phyloP scores from a whole-genome alignment of 2,888 invertebrate genomes.

The Oligia strigilis region DNA sequence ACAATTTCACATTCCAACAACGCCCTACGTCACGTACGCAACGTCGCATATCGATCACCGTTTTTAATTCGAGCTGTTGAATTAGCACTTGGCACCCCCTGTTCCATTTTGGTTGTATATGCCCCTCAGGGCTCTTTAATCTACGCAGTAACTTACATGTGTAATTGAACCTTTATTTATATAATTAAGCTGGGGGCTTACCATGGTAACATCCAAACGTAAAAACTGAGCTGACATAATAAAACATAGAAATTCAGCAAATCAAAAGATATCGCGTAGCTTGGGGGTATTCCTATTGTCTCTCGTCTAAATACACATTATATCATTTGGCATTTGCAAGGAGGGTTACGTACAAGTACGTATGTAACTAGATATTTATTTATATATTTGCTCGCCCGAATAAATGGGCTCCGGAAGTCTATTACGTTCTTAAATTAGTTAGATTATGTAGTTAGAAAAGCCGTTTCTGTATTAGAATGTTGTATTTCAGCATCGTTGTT shows the following conservation, averaged over 20 bases:
- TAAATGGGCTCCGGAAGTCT: constrained; percentile 13
- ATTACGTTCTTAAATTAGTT: constrained; percentile 17
- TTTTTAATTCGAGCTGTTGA: constrained; percentile 39
- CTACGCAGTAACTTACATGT: constrained; percentile 22
- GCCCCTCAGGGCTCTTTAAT: constrained; percentile 23
- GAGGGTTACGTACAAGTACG: neutral
- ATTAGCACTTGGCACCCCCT: constrained; percentile 21
- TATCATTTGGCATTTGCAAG: constrained; percentile 32
- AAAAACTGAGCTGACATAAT: neutral
- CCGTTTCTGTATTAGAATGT: neutral
- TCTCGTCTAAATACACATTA: constrained; percentile 17
- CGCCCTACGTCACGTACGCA: constrained; percentile 13
- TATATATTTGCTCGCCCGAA: constrained; percentile 4
- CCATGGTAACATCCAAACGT: constrained; percentile 6
- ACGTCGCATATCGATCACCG: constrained; percentile 34
- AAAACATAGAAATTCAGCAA: constrained; percentile 1
- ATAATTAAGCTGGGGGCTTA: neutral
- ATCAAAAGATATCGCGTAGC: constrained; percentile 5
- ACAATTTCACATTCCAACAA: constrained; percentile 5
- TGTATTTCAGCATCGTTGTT: neutral
- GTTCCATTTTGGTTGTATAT: constrained; percentile 35
- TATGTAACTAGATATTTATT: constrained; percentile 16
- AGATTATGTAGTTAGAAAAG: constrained; percentile 21
- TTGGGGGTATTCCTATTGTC: neutral
- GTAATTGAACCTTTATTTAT: constrained; percentile 35